These are phyloP conservation scores for Lutjanus argentimaculatus DNA, from an alignment of 2,797 vertebrate genomes.

Conservation along the genomic window DNA sequence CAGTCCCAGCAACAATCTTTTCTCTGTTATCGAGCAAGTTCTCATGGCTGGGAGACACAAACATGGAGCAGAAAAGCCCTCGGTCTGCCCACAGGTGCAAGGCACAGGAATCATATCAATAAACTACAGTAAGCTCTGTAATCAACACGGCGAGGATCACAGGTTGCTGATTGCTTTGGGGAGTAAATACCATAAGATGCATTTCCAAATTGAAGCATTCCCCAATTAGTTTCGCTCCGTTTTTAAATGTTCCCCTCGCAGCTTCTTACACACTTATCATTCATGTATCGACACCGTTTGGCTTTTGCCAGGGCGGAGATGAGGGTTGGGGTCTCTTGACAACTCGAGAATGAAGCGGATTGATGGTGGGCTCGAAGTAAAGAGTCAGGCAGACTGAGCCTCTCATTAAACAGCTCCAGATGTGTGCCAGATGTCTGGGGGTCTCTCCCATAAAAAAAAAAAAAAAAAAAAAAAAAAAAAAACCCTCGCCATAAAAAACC, in stretches of 20 bases:
- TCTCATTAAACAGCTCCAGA: conserved; percentile 82
- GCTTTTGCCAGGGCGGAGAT: conserved; percentile 44
- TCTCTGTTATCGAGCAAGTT: conserved; percentile 22
- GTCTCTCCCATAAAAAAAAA: conserved; percentile 45
- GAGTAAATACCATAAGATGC: conserved; percentile 40
- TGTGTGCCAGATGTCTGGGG: conserved; percentile 78
- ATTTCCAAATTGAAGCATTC: conserved; percentile 44
- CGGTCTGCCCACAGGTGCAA: conserved; percentile 26
- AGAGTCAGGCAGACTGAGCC: conserved; percentile 57
- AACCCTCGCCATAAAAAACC: conserved; percentile 28
- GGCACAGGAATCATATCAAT: conserved; percentile 44
- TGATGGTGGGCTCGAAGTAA: conserved; percentile 50
- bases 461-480: conserved; percentile 26
- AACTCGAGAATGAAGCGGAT: conserved; percentile 41
- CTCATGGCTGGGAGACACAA: conserved; percentile 24
- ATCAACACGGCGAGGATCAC: conserved; percentile 50
- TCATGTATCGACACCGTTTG: conserved; percentile 39
- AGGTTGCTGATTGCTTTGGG: conserved; percentile 48
- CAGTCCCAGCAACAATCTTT: conserved; percentile 30
- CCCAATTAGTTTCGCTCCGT: conserved; percentile 39
- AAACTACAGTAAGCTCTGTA: conserved; percentile 50
- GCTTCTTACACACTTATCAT: conserved; percentile 26
- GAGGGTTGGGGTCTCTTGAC: conserved; percentile 50
- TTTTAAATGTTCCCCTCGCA: conserved; percentile 27
- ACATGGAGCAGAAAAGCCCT: conserved; percentile 10